Conservation (phyloP, 2,113 vertebrate genomes). For the Hassar affinis region DNA sequence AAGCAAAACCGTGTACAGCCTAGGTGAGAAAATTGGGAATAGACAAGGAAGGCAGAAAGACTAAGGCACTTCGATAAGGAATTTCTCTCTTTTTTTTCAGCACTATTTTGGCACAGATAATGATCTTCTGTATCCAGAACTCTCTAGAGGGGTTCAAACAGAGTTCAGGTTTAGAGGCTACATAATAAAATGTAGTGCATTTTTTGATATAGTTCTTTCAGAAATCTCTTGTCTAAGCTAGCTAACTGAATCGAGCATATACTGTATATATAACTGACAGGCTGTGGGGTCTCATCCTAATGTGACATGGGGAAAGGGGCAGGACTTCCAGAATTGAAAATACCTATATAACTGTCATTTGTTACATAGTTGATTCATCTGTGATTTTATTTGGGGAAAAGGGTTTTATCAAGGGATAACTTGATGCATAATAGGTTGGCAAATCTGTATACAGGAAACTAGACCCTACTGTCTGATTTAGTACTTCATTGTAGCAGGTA, state of each 20-base stretch:
- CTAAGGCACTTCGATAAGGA: conserved; percentile 25
- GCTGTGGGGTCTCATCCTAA: neutral
- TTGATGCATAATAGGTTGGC: too few relatives aligned
- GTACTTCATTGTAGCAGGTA: conserved; percentile 15
- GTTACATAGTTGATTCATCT: neutral
- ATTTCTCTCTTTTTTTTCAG: conserved; percentile 45
- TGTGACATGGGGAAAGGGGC: neutral
- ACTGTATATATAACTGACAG: neutral
- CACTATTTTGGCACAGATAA: conserved; percentile 60
- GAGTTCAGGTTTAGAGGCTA: conserved; percentile 67
- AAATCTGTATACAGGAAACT: neutral
- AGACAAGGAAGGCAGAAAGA: neutral
- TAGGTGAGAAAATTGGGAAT: conserved; percentile 1
- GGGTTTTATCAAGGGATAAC: too few relatives aligned
- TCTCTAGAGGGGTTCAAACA: conserved; percentile 69
- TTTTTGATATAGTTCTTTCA: neutral
- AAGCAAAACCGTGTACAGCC: conserved; percentile 8
- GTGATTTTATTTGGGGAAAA: neutral
- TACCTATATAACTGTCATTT: neutral
- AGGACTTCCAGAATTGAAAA: neutral
- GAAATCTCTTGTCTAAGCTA: neutral
- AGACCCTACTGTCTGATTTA: conserved; percentile 24
- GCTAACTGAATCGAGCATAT: neutral
- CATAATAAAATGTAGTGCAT: conserved; percentile 14
- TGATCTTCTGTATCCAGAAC: conserved; percentile 64